Conservation (phyloP, 1,140 invertebrate genomes). For the Tribolium castaneum region DNA sequence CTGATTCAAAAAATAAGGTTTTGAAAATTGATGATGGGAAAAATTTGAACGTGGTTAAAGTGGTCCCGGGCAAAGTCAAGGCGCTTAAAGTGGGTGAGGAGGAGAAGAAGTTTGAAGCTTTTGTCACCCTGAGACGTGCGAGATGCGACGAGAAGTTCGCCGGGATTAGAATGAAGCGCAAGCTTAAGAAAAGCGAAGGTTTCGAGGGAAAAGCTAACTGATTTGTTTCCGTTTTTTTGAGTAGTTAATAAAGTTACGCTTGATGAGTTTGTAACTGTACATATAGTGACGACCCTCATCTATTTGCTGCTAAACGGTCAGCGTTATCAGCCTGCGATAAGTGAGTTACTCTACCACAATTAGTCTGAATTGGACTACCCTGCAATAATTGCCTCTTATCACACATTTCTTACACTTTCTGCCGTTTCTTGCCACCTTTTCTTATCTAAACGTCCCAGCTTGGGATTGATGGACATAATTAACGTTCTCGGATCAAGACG, state of each 20-base stretch:
- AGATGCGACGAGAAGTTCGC: constrained; percentile 5
- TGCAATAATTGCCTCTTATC: constrained; percentile 35
- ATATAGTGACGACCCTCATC: constrained; percentile 10
- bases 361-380: constrained; percentile 30
- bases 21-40: background rate
- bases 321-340: constrained; percentile 7
- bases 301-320: constrained; percentile 29
- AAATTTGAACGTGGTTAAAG: constrained; percentile 3
- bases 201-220: background rate
- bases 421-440: constrained; percentile 31
- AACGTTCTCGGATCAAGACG: background rate
- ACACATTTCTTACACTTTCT: constrained; percentile 30
- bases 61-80: background rate
- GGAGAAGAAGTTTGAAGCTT: constrained; percentile 17
- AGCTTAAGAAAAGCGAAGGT: background rate
- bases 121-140: background rate
- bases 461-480: constrained; percentile 24
- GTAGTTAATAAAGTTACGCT: background rate
- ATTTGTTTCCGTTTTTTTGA: background rate
- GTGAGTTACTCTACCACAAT: constrained; percentile 28
- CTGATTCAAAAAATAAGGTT: background rate
- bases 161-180: background rate
- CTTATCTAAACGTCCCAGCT: constrained; percentile 1
- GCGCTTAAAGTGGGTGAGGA: background rate
- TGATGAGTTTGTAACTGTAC: constrained; percentile 24